Conservation (phyloP, 2,113 vertebrate genomes). For the Aspidoscelis tigris region DNA sequence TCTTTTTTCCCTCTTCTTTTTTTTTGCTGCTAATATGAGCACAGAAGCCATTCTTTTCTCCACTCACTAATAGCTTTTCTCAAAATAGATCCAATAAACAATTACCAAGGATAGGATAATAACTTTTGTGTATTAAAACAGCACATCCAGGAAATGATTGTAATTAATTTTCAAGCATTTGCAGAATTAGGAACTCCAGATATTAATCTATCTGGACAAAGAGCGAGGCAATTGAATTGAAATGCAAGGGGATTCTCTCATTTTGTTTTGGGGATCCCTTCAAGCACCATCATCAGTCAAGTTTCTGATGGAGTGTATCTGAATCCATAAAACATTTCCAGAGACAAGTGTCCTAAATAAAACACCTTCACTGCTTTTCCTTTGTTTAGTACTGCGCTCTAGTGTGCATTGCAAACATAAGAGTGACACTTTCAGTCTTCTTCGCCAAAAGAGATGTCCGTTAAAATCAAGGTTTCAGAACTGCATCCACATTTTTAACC, state of each 20-base stretch:
- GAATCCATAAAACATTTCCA: background rate
- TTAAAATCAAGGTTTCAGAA: background rate
- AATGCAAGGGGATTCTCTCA: background rate
- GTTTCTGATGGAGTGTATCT: background rate
- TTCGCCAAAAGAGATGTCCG: background rate
- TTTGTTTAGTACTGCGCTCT: background rate
- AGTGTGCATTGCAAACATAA: background rate
- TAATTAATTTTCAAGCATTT: conserved; percentile 21
- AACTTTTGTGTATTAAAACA: background rate
- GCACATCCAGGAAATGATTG: background rate
- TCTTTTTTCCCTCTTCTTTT: background rate
- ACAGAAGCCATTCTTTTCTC: background rate
- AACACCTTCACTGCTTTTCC: background rate
- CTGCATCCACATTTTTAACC: conserved; percentile 9
- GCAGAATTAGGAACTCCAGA: conserved; percentile 17
- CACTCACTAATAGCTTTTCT: conserved; percentile 5
- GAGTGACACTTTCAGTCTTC: background rate
- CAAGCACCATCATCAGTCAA: no score
- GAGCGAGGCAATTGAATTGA: background rate
- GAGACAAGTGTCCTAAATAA: background rate
- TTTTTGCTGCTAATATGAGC: conserved; percentile 15
- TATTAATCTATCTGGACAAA: background rate
- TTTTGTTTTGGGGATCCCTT: background rate
- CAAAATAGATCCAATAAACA: conserved; percentile 11
- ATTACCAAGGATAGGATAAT: conserved; percentile 6